A percentile compares a stretch with the other conserved stretches of the same genome.
These are phyloP conservation scores for Ptiloglossa arizonensis DNA, from an alignment of 1,140 invertebrate species.

Conservation along the genomic window DNA sequence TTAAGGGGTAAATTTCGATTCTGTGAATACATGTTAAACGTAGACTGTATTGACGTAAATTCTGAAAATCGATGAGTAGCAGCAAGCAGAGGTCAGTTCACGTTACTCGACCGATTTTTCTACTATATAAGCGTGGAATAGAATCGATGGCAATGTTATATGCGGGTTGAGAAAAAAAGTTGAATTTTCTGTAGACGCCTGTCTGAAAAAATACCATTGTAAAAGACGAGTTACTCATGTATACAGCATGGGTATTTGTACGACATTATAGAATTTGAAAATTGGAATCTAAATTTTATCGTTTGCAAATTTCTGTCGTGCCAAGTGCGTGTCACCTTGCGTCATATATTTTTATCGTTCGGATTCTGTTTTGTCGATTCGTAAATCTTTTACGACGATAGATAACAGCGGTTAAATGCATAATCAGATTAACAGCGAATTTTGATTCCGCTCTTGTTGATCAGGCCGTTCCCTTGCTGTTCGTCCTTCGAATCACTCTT, in stretches of 20 bases:
- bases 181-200: neutral
- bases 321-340: constrained; percentile 4
- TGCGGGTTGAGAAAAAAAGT: neutral
- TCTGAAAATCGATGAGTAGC: constrained; percentile 47
- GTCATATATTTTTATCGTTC: constrained; percentile 8
- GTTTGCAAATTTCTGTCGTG: constrained; percentile 11
- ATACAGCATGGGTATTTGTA: neutral
- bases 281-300: constrained; percentile 2
- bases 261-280: neutral
- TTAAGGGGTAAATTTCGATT: constrained; percentile 18
- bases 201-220: neutral
- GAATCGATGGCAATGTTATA: neutral
- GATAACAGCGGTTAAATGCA: neutral
- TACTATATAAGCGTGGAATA: constrained; percentile 20
- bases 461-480: constrained; percentile 23
- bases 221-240: neutral
- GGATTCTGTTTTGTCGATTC: neutral
- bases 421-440: constrained; percentile 18
- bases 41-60: constrained; percentile 45
- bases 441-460: constrained; percentile 20
- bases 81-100: constrained; percentile 39
- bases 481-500: constrained; percentile 20
- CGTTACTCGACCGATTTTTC: constrained; percentile 37
- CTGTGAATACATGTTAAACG: constrained; percentile 17
- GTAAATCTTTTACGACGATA: neutral